Base-by-base conservation (phyloP, 2,797 vertebrate genomes). In the Trachurus trachurus region DNA sequence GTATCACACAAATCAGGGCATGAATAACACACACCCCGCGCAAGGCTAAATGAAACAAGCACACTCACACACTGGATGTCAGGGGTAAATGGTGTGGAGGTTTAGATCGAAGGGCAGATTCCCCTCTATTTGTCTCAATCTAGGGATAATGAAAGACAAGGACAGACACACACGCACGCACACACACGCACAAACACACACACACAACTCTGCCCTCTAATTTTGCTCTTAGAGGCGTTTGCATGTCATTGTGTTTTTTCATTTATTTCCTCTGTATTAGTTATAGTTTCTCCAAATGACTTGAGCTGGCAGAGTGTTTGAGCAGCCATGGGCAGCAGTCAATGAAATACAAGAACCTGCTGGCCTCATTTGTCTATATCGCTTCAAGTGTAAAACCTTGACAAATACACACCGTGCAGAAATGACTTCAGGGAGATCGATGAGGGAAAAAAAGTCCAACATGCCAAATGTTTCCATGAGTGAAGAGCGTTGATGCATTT, bases 51-150 rank as follows among this genome's bases (percentile, higher is more conserved):
- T 81, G 64, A 80, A 63, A 71, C 9, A 4, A 44, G 11, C 42
- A 15, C 56, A n/a, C 50, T 2, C 44, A 21, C 42, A 66, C 83
- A 49, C 70, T 47, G 5, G 71, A 70, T 82, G 66, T 83, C 63
- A 61, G 84, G 73, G 73, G 81, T 89, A 88, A 90, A 86, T 60
- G 81, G 81, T 76, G 79, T 76, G 70, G 80, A 82, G 87, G 85
- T 70, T 87, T 68, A 74, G 82, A 88, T 77, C 76, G 83, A 79
- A 92, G 86, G 87, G 81, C 85, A 89, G 86, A 78, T 66, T 77
- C 76, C 68, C 71, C 58, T 80, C 88, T 60, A 89, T 94, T 93
- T 90, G 92, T 93, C 90, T 93, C 90, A 91, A 92, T 93, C 79
- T 81, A 17, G 6, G 21, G 13, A 72, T 92, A 90, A 92, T 90